Conservation (phyloP, 2,888 invertebrate species). For the Sarcophaga rosellei region DNA sequence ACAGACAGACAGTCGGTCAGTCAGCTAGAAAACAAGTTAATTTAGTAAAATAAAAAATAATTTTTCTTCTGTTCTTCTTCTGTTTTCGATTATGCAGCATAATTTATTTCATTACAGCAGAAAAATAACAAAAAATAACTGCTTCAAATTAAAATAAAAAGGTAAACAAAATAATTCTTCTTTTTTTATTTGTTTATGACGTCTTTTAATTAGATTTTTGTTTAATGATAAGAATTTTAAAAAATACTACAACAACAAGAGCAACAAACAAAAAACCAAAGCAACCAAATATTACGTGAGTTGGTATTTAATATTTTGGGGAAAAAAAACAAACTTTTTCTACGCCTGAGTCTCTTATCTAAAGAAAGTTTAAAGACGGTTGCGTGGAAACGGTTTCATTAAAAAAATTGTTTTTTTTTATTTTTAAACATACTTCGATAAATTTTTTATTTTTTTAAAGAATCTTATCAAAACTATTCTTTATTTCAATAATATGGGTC, state of each 20-base stretch:
- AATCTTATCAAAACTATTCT: conserved; percentile 33
- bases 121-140: conserved; percentile 19
- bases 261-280: background rate
- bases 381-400: background rate
- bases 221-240: conserved; percentile 34
- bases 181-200: background rate
- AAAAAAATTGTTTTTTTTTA: background rate
- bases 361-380: conserved; percentile 28
- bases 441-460: background rate
- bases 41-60: conserved; percentile 36
- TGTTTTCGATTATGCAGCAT: conserved; percentile 55
- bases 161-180: background rate
- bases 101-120: conserved; percentile 38
- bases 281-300: background rate
- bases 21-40: conserved; percentile 55
- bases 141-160: background rate
- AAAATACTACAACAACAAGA: too few relatives aligned
- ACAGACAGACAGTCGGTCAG: too few relatives aligned
- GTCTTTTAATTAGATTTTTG: conserved; percentile 57
- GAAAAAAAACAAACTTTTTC: background rate
- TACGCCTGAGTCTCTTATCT: conserved; percentile 8
- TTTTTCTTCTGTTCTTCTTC: background rate
- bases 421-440: background rate
- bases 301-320: background rate
- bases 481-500: conserved; percentile 29